Percentiles rank a stretch among this genome's conserved stretches.
Conservation (phyloP, 2,113 vertebrate genomes). For the Egretta garzetta region DNA sequence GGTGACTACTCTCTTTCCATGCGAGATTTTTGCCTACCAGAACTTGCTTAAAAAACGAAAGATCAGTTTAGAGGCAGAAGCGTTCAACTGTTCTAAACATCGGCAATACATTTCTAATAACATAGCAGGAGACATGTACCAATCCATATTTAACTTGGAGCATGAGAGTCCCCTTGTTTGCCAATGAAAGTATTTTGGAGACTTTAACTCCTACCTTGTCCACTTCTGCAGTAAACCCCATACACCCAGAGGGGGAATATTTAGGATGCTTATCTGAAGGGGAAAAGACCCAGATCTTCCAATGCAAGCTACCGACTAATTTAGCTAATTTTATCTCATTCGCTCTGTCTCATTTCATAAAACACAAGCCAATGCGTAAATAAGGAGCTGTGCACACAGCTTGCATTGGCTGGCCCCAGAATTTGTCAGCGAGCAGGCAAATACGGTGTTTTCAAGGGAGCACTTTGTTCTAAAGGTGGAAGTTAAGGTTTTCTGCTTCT, state of each 20-base stretch:
- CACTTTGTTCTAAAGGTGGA: neutral
- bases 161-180: neutral
- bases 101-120: neutral
- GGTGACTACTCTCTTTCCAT: neutral
- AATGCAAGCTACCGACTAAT: neutral
- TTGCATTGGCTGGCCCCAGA: neutral
- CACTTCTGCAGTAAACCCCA: neutral
- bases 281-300: neutral
- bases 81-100: neutral
- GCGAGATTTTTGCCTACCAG: neutral
- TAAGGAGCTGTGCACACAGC: neutral
- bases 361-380: neutral
- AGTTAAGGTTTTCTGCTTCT: neutral
- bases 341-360: neutral
- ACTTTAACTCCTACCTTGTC: neutral
- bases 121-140: fast-evolving
- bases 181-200: neutral
- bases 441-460: neutral
- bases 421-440: neutral
- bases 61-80: neutral
- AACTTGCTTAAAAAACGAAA: neutral
- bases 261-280: neutral
- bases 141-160: neutral
- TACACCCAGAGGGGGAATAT: neutral
- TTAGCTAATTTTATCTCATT: neutral